Evolutionary conservation across 2,113 vertebrate genomes (phyloP).

Genomic region (Paralichthys olivaceus): DNA sequence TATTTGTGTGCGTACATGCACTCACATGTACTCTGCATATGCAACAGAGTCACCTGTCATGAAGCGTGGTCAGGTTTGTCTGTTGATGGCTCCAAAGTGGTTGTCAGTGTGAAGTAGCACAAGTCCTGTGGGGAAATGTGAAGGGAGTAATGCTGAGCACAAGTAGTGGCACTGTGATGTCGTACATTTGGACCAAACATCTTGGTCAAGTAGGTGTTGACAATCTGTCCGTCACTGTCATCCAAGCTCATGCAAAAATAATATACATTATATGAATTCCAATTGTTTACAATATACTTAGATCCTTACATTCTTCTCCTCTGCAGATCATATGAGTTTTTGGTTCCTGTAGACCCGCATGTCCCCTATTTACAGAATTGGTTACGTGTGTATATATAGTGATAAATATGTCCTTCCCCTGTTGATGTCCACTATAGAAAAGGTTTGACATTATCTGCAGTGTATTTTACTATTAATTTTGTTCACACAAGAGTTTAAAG

Average conservation of each 20-base stretch:
- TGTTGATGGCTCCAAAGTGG: slow-evolving; percentile 75
- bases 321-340: no score
- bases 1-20: slow-evolving; percentile 1
- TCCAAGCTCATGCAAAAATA: slow-evolving; percentile 20
- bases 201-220: slow-evolving; percentile 34
- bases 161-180: slow-evolving; percentile 55
- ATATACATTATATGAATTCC: not conserved
- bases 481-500: not conserved
- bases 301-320: no score
- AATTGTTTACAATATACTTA: not conserved
- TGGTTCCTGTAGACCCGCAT: no score
- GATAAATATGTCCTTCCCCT: not conserved
- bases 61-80: slow-evolving; percentile 67
- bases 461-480: not conserved
- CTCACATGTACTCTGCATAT: not conserved
- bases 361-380: not conserved
- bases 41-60: slow-evolving; percentile 68
- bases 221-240: slow-evolving; percentile 3
- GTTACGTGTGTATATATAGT: not conserved
- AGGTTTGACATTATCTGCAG: not conserved
- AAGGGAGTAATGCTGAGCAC: slow-evolving; percentile 68
- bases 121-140: slow-evolving; percentile 72
- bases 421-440: not conserved
- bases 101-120: slow-evolving; percentile 79
- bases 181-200: slow-evolving; percentile 55